phyloP scores from a whole-genome alignment of 2,888 invertebrate species.

The Scaptomyza caliginosa region DNA sequence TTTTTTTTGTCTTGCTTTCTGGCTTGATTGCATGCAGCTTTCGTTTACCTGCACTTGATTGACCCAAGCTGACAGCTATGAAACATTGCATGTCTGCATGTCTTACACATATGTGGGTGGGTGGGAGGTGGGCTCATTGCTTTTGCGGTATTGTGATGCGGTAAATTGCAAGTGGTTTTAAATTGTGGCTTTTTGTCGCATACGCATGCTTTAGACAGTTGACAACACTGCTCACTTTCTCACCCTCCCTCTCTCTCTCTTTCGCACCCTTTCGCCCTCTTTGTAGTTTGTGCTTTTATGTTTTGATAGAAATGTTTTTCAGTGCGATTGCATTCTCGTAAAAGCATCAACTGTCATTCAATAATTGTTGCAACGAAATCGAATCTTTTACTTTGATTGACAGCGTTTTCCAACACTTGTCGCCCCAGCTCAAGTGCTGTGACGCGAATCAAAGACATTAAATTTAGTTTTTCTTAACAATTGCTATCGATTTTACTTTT shows the following conservation, averaged over 20 bases:
- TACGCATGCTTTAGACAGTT: neutral
- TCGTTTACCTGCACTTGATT: neutral
- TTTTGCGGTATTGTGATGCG: neutral
- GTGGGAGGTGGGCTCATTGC: too few relatives aligned
- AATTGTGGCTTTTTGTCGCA: neutral
- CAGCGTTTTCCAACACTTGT: neutral
- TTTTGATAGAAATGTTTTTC: neutral
- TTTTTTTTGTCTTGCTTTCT: neutral
- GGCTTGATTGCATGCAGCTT: too few relatives aligned
- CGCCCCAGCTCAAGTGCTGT: neutral
- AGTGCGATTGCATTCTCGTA: neutral
- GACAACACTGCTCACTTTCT: neutral
- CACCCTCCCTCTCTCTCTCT: neutral
- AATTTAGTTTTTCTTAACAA: too few relatives aligned
- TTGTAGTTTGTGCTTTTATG: too few relatives aligned
- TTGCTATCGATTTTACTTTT: too few relatives aligned
- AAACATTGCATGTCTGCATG: neutral
- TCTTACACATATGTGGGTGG: neutral
- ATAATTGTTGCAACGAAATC: neutral
- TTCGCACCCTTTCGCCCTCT: too few relatives aligned
- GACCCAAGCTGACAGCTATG: conserved; percentile 13
- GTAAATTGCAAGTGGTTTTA: neutral
- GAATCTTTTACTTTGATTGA: neutral
- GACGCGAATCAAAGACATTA: too few relatives aligned
- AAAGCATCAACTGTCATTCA: neutral